Base-by-base conservation (phyloP, 2,113 vertebrate genomes). In the Menidia beryllina region DNA sequence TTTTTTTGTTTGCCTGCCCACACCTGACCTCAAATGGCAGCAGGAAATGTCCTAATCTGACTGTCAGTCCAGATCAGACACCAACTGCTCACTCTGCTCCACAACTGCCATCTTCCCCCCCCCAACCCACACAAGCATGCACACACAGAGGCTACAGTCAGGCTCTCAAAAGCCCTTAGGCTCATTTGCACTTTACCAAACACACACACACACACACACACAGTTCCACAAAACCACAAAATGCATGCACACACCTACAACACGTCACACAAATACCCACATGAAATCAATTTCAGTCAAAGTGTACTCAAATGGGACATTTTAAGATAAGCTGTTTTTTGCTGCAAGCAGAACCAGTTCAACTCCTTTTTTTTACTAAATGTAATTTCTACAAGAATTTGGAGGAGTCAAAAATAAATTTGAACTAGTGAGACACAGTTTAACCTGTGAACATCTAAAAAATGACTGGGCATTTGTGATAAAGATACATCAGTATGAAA, bases 21-120 rank as follows among this genome's bases (percentile, higher is more conserved):
- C 63, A 72, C 66, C 77, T 85, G 86, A 87, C 85, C 85, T 83
- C 77, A 79, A 85, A 86, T 81, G 68, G 60, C 69, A 86, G 80
- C 71, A 79, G 83, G 71, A 84, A 87, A 74, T 48, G 57, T 88
- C 75, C 80, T 54, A 47, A 39, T 80, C 72, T 53, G 77, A 79
- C 88, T 87, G 82, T 84, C 88, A 87, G 79, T 51, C 81, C 27
- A 4, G 61, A 86, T 90, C 80, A 91, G 62, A 84, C 75, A 66
- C 69, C 75, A 34, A 77, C 79, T 80, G 81, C 82, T 90, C 81
- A 80, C 56, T 79, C 56, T 17, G 52, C 80, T 86, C 86, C 77
- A 85, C 83, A 81, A 65, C 26, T 68, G 71, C 62, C 76, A 68
- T 14, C 75, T 52, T 62, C 59, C 57, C 24, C 67, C 7, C 5